Base-by-base conservation (phyloP, 1,140 invertebrate genomes). In the Diachasma alloeum region DNA sequence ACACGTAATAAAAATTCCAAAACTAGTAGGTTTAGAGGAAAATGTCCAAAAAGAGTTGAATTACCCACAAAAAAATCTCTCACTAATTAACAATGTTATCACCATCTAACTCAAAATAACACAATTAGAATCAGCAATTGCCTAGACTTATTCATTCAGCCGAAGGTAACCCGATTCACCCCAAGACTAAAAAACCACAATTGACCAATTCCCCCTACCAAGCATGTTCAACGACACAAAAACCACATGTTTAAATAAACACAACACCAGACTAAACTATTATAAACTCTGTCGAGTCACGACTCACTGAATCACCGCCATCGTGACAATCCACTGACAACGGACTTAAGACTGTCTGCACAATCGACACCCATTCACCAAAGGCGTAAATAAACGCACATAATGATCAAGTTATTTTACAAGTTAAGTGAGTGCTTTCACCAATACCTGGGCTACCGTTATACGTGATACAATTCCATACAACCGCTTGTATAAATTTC, bases 281-380 rank as follows among this genome's bases (percentile, higher is more conserved):
- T 31, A 72, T 37, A 76, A 71, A 53, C 37, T 76, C 74, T 13
- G 67, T 63, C 48, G 68, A 76, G 74, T 76, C 74, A 76, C 74
- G 67, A 76, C 39, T 75, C 36, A 70, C 67, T 76, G 74, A 70
- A 76, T 76, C 74, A 71, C 44, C 22, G 26, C 0, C 4, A 22
- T 24, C 74, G 31, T 67, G 67, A 76, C 74, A 75, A 75, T 71
- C 48, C 37, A 70, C 46, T 56, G 68, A 76, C 74, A 59, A 76
- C 63, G 44, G 67, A 36, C 69, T 76, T 76, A 48, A 76, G 67
- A 24, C 44, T 39, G 48, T 69, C 44, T 39, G 48, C 53, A 70
- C 67, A 56, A 74, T 67, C 11, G 13, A 17, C 36, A 69, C 74
- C 67, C 31, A 44, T 70, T 39, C 36, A 70, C 68, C 15, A 9